Conservation (phyloP, 2,888 invertebrate genomes). For the Andrena praecox region DNA sequence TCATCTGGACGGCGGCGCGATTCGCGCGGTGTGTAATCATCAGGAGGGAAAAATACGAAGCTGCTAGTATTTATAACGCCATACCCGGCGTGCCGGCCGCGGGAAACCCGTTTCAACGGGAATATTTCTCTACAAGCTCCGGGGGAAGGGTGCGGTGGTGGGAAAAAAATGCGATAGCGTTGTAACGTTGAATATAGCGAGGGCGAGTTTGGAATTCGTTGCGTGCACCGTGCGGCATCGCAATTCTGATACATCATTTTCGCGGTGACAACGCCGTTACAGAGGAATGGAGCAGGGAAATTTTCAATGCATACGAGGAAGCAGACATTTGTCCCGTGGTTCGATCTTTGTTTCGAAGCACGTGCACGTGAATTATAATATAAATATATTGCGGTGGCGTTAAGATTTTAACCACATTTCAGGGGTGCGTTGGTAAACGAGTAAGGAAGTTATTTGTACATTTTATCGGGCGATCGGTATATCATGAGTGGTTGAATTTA, state of each 20-base stretch:
- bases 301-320: background rate
- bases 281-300: background rate
- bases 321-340: background rate
- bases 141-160: background rate
- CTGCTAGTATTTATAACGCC: conserved; percentile 12
- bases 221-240: background rate
- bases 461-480: no score
- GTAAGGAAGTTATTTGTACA: no score
- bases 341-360: background rate
- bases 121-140: background rate
- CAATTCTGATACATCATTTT: conserved; percentile 6
- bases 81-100: background rate
- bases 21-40: conserved; percentile 35
- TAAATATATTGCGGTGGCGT: background rate
- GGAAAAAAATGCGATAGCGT: background rate
- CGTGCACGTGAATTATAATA: background rate
- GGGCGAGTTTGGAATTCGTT: background rate
- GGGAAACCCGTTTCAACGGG: background rate
- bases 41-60: conserved; percentile 17
- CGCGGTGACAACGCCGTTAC: background rate
- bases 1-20: conserved; percentile 19
- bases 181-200: background rate
- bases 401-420: no score
- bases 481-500: no score
- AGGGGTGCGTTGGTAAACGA: no score